These are phyloP conservation scores for Cancer borealis DNA, from an alignment of 2,888 invertebrate genomes.

Conservation along the genomic window DNA sequence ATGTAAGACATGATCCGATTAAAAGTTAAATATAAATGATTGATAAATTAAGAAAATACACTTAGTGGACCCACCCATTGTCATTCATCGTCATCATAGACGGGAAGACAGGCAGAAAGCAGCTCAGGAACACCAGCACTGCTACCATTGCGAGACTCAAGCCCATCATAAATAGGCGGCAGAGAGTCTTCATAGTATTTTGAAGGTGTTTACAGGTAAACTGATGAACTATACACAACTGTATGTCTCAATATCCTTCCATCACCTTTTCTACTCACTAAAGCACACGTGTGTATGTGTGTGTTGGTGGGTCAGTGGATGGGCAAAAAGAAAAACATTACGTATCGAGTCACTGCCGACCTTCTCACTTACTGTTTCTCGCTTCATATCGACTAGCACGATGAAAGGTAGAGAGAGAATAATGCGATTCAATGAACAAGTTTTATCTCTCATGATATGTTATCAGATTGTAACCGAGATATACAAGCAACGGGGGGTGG, in stretches of 20 bases:
- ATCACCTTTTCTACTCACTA: neutral
- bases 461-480: too few relatives aligned
- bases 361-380: neutral
- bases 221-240: neutral
- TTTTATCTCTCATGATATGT: too few relatives aligned
- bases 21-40: neutral
- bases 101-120: neutral
- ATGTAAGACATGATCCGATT: neutral
- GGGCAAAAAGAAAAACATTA: neutral
- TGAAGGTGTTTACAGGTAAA: neutral
- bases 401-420: neutral
- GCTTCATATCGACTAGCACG: neutral
- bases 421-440: too few relatives aligned
- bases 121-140: neutral
- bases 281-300: neutral
- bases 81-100: neutral
- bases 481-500: too few relatives aligned
- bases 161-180: neutral
- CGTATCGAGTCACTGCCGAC: neutral
- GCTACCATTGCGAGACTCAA: neutral
- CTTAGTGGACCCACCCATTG: neutral
- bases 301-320: neutral
- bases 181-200: neutral
- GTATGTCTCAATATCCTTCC: neutral
- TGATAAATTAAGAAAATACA: neutral